These are phyloP conservation scores for Rhabdomys dilectus DNA, from an alignment of 2,113 vertebrate genomes.

Conservation along the genomic window DNA sequence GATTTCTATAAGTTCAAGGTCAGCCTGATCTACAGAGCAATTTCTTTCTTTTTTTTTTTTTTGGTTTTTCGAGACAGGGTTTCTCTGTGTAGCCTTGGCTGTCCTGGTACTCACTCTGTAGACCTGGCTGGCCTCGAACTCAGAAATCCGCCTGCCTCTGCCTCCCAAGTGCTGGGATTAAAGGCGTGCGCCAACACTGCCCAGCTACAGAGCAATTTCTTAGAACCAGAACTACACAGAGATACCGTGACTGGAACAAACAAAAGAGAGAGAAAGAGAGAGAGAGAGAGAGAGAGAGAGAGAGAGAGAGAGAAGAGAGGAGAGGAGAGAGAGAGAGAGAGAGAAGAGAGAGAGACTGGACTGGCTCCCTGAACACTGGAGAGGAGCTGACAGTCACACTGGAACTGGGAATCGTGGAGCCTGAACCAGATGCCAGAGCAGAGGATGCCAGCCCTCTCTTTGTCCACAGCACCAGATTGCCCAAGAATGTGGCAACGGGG, in stretches of 20 bases:
- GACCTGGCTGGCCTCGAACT: too few relatives aligned
- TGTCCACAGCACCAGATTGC: background rate
- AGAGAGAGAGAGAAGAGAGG: too few relatives aligned
- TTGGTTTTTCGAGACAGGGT: too few relatives aligned
- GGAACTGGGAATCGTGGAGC: background rate
- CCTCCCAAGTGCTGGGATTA: too few relatives aligned
- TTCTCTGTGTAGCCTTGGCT: too few relatives aligned
- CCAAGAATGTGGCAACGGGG: background rate
- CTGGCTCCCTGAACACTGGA: slow-evolving; percentile 19
- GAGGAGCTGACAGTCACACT: background rate
- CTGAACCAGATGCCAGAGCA: background rate
- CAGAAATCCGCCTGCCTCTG: too few relatives aligned
- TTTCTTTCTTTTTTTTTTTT: too few relatives aligned
- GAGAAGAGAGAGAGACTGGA: too few relatives aligned
- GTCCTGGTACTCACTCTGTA: too few relatives aligned
- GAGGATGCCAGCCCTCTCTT: background rate
- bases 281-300: background rate
- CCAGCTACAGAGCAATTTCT: too few relatives aligned
- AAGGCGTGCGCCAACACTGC: too few relatives aligned
- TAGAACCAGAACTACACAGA: background rate
- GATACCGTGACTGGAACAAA: background rate
- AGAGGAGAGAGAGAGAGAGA: too few relatives aligned
- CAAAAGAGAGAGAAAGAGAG: background rate
- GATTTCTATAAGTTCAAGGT: background rate
- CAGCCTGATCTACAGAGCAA: background rate